Conservation (phyloP, 2,797 vertebrate species). For the Neosilurus hyrtlii region DNA sequence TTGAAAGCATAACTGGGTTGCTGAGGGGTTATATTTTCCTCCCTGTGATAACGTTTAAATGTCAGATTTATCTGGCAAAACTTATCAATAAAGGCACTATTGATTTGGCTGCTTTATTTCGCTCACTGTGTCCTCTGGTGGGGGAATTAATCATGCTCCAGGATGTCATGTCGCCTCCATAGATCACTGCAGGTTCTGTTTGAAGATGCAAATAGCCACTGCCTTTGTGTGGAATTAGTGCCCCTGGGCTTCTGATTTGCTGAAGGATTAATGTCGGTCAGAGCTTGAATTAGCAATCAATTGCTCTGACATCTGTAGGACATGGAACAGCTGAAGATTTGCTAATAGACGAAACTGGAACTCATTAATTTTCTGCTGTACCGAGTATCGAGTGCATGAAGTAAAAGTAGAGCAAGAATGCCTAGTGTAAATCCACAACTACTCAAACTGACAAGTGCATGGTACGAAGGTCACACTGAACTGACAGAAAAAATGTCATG, state of each 20-base stretch:
- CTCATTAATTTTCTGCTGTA: slow-evolving; percentile 55
- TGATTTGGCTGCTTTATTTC: slow-evolving; percentile 68
- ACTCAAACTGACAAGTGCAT: slow-evolving; percentile 25
- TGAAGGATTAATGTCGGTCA: slow-evolving; percentile 68
- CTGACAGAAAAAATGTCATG: not conserved
- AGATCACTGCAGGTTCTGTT: slow-evolving; percentile 71
- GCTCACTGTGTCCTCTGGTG: slow-evolving; percentile 56
- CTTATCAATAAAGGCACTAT: slow-evolving; percentile 73
- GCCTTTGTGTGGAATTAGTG: slow-evolving; percentile 73
- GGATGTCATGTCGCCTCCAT: slow-evolving; percentile 67
- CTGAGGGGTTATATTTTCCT: slow-evolving; percentile 65
- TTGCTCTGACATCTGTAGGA: slow-evolving; percentile 63
- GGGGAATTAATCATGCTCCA: slow-evolving; percentile 68
- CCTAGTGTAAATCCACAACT: slow-evolving; percentile 24
- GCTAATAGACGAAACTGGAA: slow-evolving; percentile 59
- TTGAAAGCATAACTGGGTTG: slow-evolving; percentile 49
- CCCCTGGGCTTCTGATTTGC: slow-evolving; percentile 67
- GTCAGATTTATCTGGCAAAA: slow-evolving; percentile 72
- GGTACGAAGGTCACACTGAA: slow-evolving; percentile 27
- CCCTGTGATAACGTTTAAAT: slow-evolving; percentile 71
- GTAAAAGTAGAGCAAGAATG: slow-evolving; percentile 42
- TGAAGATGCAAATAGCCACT: slow-evolving; percentile 70
- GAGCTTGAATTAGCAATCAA: slow-evolving; percentile 73
- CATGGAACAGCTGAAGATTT: slow-evolving; percentile 55
- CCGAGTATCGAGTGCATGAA: slow-evolving; percentile 32